These are phyloP conservation scores for Iguana delicatissima DNA, from an alignment of 2,797 vertebrate species.

Conservation along the genomic window DNA sequence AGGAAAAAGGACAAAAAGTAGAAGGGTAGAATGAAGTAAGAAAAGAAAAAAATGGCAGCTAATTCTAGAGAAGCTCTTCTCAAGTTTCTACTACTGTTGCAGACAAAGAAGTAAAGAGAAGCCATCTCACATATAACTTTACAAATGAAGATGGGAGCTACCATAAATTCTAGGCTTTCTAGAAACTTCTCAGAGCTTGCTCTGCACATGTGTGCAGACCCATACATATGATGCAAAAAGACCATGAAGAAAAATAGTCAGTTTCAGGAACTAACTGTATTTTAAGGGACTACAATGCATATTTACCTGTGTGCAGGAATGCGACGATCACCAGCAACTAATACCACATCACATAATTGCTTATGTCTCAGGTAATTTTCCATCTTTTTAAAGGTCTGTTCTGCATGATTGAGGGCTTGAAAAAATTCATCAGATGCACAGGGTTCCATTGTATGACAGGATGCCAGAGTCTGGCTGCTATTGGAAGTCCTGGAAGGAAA, in stretches of 20 bases:
- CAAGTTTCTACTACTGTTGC: too few species aligned
- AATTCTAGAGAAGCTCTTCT: too few species aligned
- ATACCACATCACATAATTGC: constrained; percentile 94
- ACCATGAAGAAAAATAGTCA: not conserved
- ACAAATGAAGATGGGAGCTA: too few species aligned
- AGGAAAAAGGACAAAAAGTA: too few species aligned
- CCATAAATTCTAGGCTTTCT: too few species aligned
- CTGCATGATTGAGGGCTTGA: constrained; percentile 94
- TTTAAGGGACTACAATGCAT: not conserved
- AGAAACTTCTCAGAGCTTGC: too few species aligned
- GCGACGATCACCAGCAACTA: constrained; percentile 93
- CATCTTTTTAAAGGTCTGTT: constrained; percentile 96
- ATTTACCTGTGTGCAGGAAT: constrained; percentile 97
- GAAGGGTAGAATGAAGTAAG: too few species aligned
- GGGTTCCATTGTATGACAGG: constrained; percentile 93
- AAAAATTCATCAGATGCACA: constrained; percentile 95
- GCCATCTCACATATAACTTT: too few species aligned
- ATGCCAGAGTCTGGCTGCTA: constrained; percentile 91
- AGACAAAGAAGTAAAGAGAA: too few species aligned
- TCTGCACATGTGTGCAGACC: too few species aligned
- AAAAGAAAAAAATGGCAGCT: too few species aligned
- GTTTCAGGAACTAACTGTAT: not conserved
- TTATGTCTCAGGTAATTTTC: constrained; percentile 94
- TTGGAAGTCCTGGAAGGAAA: constrained; percentile 87
- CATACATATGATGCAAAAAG: too few species aligned